Evolutionary conservation across 1,140 invertebrate species (phyloP), one percentile per base, ranked within the genome.

Genomic region (Helicoverpa zea): DNA sequence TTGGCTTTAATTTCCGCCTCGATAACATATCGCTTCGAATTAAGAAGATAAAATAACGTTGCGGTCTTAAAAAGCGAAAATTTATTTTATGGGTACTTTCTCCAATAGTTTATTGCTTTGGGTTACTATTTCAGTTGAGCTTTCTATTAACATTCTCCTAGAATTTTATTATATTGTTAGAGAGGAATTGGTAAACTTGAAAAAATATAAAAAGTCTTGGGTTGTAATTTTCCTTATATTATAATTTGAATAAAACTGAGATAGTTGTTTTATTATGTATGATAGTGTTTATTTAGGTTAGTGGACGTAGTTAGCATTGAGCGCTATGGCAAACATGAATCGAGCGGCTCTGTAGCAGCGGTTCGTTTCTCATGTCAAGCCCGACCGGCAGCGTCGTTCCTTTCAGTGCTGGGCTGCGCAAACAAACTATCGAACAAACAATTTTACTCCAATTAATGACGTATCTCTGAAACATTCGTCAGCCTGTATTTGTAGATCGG

Each of bases 401-500:
- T 73, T 73, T 73, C 70, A 73, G 30, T 73, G 11, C 52, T 58
- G 70, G 35, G 52, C 29, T 16, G 58, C 73, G 73, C 73, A 76
- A 76, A 76, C 75, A 78, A 78, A 78, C 75, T 68, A 68, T 54
- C 61, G 49, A 35, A 64, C 61, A 64, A 54, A 64, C 63, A 66
- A 56, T 78, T 78, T 78, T 78, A 54, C 52, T 78, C 61, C 75
- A 78, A 78, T 78, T 78, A 78, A 78, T 68, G 61, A 54, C 23
- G 51, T 23, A 58, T 30, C 35, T 49, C 56, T n/a, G 58, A 61
- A 75, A 54, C 58, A 63, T 75, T 61, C 61, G 29, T 73, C 29
- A 58, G 51, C 4, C 70, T 43, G 52, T 18, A 61, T 61, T 59
- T 76, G 73, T 63, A 30, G 43, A 16, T 29, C 73, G 35, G 13